Evolutionary conservation across 2,888 invertebrate genomes (phyloP).

Genomic region (Drosophila gaucha): DNA sequence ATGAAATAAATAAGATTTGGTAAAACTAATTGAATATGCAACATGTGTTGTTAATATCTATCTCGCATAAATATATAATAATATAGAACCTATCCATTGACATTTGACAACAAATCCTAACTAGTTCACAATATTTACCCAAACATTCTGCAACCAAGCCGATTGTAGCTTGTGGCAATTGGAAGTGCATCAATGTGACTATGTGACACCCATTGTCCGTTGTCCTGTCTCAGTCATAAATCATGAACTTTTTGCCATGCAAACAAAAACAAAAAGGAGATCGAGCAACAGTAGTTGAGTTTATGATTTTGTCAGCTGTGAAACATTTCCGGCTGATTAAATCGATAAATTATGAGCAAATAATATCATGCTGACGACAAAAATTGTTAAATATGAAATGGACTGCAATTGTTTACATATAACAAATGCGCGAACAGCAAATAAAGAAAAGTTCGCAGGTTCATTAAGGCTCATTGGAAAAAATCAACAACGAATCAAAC

Average conservation of each 20-base stretch:
- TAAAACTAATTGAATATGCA: too few species aligned
- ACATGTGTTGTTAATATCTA: too few species aligned
- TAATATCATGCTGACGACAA: slow-evolving; percentile 61
- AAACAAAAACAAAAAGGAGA: slow-evolving; percentile 45
- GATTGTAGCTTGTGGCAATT: slow-evolving; percentile 13
- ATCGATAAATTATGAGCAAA: slow-evolving; percentile 75
- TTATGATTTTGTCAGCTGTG: slow-evolving; percentile 79
- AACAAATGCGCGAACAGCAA: slow-evolving; percentile 56
- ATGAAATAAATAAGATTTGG: too few species aligned
- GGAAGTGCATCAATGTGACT: slow-evolving; percentile 29
- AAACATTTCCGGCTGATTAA: slow-evolving; percentile 77
- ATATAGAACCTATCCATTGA: background rate
- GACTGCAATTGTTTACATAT: slow-evolving; percentile 32
- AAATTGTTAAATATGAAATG: slow-evolving; percentile 50
- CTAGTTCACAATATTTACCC: background rate
- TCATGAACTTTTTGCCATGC: slow-evolving; percentile 67
- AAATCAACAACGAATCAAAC: slow-evolving; percentile 45
- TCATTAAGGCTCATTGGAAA: slow-evolving; percentile 57
- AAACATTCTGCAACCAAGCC: background rate
- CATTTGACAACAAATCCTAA: background rate
- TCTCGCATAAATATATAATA: too few species aligned
- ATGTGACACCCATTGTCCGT: slow-evolving; percentile 17
- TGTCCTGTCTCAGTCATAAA: slow-evolving; percentile 50
- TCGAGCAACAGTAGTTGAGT: slow-evolving; percentile 38
- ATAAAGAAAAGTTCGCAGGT: slow-evolving; percentile 43